Conservation (phyloP, 2,113 vertebrate species). For the Neotoma lepida region DNA sequence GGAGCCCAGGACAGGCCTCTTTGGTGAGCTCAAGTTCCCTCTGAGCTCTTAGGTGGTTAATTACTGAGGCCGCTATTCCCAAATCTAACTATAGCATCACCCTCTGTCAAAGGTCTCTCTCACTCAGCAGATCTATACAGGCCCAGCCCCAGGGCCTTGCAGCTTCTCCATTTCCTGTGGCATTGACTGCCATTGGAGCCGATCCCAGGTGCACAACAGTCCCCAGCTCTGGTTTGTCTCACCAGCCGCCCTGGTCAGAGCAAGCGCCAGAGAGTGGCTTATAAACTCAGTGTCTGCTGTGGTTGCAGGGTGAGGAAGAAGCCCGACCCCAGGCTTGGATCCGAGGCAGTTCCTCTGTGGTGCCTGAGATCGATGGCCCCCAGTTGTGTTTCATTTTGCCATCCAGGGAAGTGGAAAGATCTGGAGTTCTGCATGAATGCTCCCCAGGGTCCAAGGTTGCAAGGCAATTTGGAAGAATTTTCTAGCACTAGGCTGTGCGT, state of each 20-base stretch:
- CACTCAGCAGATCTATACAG: constrained; percentile 39
- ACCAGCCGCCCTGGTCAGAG: not conserved
- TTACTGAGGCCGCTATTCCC: not conserved
- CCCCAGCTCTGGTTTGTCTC: constrained; percentile 35
- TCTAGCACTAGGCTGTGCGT: not conserved
- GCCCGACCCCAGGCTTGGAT: not conserved
- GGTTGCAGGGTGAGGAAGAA: not conserved
- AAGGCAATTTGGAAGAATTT: constrained; percentile 16
- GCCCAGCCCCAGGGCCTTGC: not conserved
- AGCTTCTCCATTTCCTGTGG: constrained; percentile 8
- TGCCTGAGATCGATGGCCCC: not conserved
- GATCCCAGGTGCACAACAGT: accelerated
- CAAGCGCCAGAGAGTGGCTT: not conserved
- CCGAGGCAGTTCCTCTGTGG: not conserved
- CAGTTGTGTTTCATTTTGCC: not conserved
- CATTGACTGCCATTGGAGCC: not conserved
- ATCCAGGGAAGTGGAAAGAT: not conserved
- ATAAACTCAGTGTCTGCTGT: not conserved
- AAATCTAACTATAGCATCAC: constrained; percentile 45
- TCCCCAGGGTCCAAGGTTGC: accelerated
- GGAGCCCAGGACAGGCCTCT: not conserved
- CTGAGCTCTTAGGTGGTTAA: not conserved
- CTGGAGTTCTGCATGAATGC: not conserved
- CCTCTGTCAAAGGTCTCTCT: constrained; percentile 39
- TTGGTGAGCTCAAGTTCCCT: not conserved